Evolutionary conservation across 2,888 invertebrate species (phyloP), one percentile per base, ranked within the genome.

Genomic region (Megamerina dolium): DNA sequence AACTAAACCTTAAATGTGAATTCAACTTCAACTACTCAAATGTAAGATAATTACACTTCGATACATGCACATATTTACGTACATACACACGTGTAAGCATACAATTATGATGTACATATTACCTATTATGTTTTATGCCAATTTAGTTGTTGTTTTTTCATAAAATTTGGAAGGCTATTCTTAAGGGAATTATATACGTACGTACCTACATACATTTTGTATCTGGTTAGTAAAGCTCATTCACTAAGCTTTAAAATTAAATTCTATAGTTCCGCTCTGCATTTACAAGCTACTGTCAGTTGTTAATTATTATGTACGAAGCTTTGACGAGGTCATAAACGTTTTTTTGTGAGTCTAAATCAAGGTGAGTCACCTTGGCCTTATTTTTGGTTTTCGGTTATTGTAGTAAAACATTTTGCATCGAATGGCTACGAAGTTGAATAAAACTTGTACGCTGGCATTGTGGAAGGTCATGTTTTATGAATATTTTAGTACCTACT

Each of bases 361-460:
- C 64, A 64, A 64, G 65, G 65, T 64, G 61, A 65, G 59, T 59
- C 58, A 64, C 65, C 65, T 65, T 65, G 65, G 65, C 65, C 65
- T 65, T 65, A 64, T 65, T 65, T 61, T 60, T 53, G 19, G 35
- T 49, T 54, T 57, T 55, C 51, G 52, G 53, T 45, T 52, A 49
- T 47, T 31, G 20, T 23, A 38, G 36, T 27, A 34, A 44, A 46
- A 31, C 40, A 41, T 38, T 41, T 43, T 47, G 43, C 41, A 38
- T 37, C 42, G 41, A 46, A 32, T 42, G 31, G 33, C 48, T 51
- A 42, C 46, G 35, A 45, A 51, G 54, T 53, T 54, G 49, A 52
- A 53, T 53, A 51, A 50, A 50, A 50, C 48, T 50, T 50, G 48
- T 37, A 46, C 41, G 49, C 49, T 64, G 65, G 64, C 64, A 65